Evolutionary conservation across 2,113 vertebrate species (phyloP).

Genomic region (Gymnarchus niloticus): DNA sequence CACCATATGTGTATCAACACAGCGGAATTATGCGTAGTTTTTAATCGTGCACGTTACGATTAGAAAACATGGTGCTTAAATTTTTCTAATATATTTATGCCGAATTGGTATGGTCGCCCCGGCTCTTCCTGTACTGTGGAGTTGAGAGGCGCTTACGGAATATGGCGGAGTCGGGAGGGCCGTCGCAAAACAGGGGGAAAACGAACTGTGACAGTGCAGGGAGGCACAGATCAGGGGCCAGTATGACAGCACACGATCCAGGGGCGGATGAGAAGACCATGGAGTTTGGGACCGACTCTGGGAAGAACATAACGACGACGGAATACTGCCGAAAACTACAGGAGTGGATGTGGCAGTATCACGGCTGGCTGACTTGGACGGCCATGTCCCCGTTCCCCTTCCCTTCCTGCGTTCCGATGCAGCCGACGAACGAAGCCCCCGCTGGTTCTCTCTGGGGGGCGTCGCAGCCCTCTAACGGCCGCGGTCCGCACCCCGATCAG

Average conservation of each 20-base stretch:
- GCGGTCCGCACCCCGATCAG: conserved; percentile 42
- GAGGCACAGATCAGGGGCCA: conserved; percentile 16
- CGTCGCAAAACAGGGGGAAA: conserved; percentile 43
- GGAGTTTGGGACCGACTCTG: background rate
- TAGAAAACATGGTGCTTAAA: background rate
- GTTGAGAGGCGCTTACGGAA: conserved; percentile 38
- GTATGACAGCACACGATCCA: background rate
- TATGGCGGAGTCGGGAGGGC: conserved; percentile 59
- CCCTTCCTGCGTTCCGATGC: conserved; percentile 44
- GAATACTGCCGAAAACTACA: conserved; percentile 84
- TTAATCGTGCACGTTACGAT: background rate
- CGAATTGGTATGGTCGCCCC: background rate
- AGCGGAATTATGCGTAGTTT: background rate
- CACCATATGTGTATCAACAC: background rate
- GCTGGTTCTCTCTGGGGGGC: conserved; percentile 24
- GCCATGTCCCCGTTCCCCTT: conserved; percentile 54
- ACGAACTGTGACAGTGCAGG: conserved; percentile 14
- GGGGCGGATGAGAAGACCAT: background rate
- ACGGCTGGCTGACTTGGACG: conserved; percentile 82
- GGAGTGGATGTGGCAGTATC: conserved; percentile 93
- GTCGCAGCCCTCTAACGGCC: conserved; percentile 29
- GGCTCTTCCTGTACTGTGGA: background rate
- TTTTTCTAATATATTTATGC: background rate
- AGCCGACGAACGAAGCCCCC: conserved; percentile 33
- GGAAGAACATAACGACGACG: conserved; percentile 46